Conservation (phyloP, 1,140 invertebrate species). For the Melanaphis sacchari region DNA sequence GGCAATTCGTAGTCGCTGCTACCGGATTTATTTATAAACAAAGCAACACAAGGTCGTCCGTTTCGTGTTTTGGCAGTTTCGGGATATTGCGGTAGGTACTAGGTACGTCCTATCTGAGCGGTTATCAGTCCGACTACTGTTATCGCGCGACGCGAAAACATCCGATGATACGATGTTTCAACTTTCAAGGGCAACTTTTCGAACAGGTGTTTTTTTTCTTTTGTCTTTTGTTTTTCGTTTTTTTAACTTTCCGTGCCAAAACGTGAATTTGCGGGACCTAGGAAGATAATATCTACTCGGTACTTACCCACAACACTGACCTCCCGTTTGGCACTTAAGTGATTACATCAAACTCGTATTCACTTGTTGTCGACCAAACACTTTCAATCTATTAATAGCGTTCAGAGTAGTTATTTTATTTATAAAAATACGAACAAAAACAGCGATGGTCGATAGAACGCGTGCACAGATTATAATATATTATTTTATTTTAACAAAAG, state of each 20-base stretch:
- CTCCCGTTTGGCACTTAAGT: not conserved
- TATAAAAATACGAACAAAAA: not conserved
- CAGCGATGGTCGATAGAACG: not conserved
- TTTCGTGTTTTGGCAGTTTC: not conserved
- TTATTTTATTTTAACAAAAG: too few relatives aligned
- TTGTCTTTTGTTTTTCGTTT: not conserved
- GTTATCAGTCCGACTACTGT: not conserved
- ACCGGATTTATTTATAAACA: slow-evolving; percentile 5
- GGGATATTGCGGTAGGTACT: not conserved
- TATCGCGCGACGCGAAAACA: not conserved
- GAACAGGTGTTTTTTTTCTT: slow-evolving; percentile 32
- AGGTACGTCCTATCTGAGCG: too few relatives aligned
- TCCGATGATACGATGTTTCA: not conserved
- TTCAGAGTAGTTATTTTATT: not conserved
- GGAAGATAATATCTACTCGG: not conserved
- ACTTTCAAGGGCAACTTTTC: slow-evolving; percentile 14
- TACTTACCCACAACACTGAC: not conserved
- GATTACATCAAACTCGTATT: not conserved
- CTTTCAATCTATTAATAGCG: not conserved
- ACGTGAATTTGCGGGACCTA: not conserved
- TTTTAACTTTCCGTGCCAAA: not conserved
- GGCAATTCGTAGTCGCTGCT: not conserved
- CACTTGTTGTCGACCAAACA: not conserved
- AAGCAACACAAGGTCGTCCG: not conserved
- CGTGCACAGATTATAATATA: not conserved